Evolutionary conservation across 2,888 invertebrate genomes (phyloP), one percentile per base, ranked within the genome.

Genomic region (Dione vanillae): DNA sequence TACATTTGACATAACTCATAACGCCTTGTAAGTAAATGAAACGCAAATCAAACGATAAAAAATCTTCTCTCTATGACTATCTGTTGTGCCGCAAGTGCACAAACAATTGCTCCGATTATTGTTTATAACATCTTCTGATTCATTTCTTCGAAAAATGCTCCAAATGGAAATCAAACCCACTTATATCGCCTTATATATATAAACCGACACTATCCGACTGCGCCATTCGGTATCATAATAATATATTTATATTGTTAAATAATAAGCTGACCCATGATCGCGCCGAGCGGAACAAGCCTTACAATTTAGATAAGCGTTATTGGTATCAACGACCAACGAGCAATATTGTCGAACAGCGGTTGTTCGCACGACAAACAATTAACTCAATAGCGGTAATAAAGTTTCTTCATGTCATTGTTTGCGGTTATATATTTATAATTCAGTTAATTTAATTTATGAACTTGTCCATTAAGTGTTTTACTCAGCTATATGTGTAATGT

Each of bases 341-440:
- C 73, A 74, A 74, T 74, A 71, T 71, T 71, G 73, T 71, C 54
- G 65, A 54, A 65, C 69, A 49, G 64, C 71, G 69, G 65, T 70
- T 66, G 59, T 66, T 59, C 61, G 62, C 67, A 67, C 58, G 67
- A 61, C 45, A 45, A 45, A 61, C 73, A 71, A 74, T 71, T 71
- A 71, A 67, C 69, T 68, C 62, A 59, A 58, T 51, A 66, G 66
- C 67, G 69, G 65, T 45, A 45, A 35, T 61, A 45, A 61, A 45
- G 45, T 61, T 43, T 45, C 61, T 61, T 61, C n/a, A 61, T n/a
- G 35, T 61, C 61, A 45, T n/a, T 59, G 37, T 56, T 12, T 35
- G 35, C 9, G 43, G 61, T 61, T 61, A 27, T 45, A 35, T 45
- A 61, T 2, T 61, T 45, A 61, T 61, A 45, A 16, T 61, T 45